Base-by-base conservation (phyloP, 2,888 invertebrate species). In the Malachius bipustulatus region DNA sequence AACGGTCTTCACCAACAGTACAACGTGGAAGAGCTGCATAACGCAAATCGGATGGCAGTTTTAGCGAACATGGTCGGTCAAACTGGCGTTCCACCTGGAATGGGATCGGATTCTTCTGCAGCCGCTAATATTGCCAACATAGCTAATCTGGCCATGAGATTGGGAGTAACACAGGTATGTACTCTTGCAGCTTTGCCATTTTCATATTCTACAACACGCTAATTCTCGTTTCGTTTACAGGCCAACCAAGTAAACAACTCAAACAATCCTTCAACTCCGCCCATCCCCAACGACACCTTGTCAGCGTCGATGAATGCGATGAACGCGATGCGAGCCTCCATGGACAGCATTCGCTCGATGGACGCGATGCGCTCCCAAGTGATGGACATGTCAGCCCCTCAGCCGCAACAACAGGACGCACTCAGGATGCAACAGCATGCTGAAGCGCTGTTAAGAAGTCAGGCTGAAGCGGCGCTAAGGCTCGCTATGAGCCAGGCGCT, bases 391-490 rank as follows among this genome's bases (percentile, higher is more conserved):
- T 52, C 56, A 27, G 49, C 47, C 34, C 40, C 46, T 40, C 51
- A 56, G 35, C 57, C 57, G 38, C 57, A 57, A 40, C 60, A 59
- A 35, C 60, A 62, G 37, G 63, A 64, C 38, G 65, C 64, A 26
- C 59, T 65, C 4, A 53, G 64, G 47, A 63, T 69, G 59, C 64
- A 67, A 44, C 62, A 62, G 41, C 84, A 84, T 53, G 79, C 80
- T 1, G 85, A 85, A 59, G 82, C 82, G 0, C 66, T 88, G 34
- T 65, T 89, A 13, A 70, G 88, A 54, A 82, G 83, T 47, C 88
- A 89, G 54, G 87, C 87, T 1, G 88, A 88, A 59, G 85, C 85
- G 1, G 81, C 82, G 4, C 66, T 89, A 24, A 70, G 88, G 50
- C 61, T 88, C 38, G 88, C 87, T 19, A 87, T 87, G 44, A 75